Conservation (phyloP, 2,113 vertebrate species). For the Lethenteron reissneri region DNA sequence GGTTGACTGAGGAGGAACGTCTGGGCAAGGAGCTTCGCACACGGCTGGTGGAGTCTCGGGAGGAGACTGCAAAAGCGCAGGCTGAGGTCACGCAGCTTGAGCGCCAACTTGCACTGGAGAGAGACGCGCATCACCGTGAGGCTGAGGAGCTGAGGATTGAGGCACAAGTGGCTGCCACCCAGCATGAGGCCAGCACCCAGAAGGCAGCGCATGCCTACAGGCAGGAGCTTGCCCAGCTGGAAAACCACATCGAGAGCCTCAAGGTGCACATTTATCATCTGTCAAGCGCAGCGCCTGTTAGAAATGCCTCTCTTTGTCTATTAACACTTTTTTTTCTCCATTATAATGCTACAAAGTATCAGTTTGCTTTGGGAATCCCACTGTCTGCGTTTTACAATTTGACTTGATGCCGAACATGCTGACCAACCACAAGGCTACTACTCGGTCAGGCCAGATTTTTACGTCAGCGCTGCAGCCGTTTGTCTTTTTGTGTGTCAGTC, state of each 20-base stretch:
- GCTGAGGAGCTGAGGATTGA: constrained; percentile 28
- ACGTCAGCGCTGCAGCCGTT: no score
- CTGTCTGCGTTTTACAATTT: no score
- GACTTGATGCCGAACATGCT: no score
- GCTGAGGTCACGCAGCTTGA: constrained; percentile 32
- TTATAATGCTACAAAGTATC: no score
- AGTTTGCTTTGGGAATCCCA: no score
- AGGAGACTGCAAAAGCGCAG: constrained; percentile 22
- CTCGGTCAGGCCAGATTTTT: no score
- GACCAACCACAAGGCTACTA: no score
- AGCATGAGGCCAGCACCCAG: constrained; percentile 35
- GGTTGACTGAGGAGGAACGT: constrained; percentile 30
- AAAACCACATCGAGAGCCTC: constrained; percentile 29
- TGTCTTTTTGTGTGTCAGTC: no score
- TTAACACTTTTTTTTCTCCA: no score
- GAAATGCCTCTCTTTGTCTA: no score
- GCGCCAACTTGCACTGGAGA: constrained; percentile 48
- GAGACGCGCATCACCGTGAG: constrained; percentile 49
- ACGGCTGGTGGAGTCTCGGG: constrained; percentile 25
- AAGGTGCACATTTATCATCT: constrained; percentile 29
- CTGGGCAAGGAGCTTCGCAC: constrained; percentile 32
- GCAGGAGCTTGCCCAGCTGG: constrained; percentile 39
- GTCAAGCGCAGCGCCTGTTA: neutral
- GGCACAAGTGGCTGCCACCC: constrained; percentile 26
- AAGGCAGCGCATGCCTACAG: constrained; percentile 29